These are phyloP conservation scores for Pterocles orientalis DNA, from an alignment of 2,113 vertebrate species.

Conservation along the genomic window DNA sequence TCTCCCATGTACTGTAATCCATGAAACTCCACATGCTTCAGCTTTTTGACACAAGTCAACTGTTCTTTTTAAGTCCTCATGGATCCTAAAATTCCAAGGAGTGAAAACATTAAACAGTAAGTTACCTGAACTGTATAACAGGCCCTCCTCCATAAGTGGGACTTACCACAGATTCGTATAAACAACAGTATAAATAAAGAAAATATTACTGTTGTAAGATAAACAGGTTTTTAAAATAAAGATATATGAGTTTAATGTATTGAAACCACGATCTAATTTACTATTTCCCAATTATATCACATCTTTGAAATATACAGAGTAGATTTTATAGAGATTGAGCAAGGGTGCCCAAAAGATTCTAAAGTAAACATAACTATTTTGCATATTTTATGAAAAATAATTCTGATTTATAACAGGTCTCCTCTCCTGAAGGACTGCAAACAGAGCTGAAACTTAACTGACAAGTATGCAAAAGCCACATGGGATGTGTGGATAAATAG, in stretches of 20 bases:
- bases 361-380: background rate
- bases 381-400: background rate
- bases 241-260: background rate
- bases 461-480: background rate
- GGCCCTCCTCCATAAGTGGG: background rate
- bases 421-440: background rate
- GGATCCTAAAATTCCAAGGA: slow-evolving; percentile 82
- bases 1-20: slow-evolving; percentile 95
- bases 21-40: slow-evolving; percentile 91
- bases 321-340: background rate
- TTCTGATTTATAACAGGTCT: background rate
- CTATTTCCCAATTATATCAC: background rate
- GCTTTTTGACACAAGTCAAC: slow-evolving; percentile 95
- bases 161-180: background rate
- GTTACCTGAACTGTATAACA: background rate
- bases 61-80: slow-evolving; percentile 87
- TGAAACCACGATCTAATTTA: background rate
- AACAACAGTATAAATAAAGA: background rate
- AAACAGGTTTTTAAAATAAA: background rate
- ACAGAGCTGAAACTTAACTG: background rate
- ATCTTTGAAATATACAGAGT: background rate
- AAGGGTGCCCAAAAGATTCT: background rate
- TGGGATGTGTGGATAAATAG: background rate
- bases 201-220: background rate
- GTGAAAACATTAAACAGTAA: background rate